Conservation (phyloP, 2,113 vertebrate species). For the Ifrita kowaldi region DNA sequence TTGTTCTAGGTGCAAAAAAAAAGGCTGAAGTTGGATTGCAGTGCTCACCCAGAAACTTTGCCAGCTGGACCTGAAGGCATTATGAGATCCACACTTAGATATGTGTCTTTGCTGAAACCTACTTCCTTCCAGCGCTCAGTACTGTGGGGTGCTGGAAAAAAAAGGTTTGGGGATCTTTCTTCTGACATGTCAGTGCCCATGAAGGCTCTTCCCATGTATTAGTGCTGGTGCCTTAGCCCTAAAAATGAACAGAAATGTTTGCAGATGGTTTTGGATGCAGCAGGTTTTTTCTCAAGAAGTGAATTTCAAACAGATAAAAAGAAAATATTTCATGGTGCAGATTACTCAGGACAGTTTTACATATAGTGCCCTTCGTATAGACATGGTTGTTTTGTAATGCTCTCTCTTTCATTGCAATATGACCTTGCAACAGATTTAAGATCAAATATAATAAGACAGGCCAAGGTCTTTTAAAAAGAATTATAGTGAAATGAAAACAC, state of each 20-base stretch:
- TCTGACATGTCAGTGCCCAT: neutral
- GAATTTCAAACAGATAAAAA: neutral
- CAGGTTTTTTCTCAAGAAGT: neutral
- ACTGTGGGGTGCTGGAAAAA: neutral
- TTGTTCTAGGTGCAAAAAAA: neutral
- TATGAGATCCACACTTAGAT: neutral
- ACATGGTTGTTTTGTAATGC: neutral
- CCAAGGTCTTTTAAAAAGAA: neutral
- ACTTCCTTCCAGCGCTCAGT: fast-evolving
- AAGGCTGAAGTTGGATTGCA: neutral
- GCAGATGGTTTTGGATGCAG: neutral
- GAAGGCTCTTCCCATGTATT: neutral
- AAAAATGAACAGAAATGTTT: neutral
- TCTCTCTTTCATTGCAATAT: neutral
- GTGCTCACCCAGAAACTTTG: neutral
- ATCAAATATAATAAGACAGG: neutral
- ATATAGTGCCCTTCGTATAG: neutral
- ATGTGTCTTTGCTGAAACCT: neutral
- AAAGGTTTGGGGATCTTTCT: neutral
- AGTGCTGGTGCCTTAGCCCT: constrained; percentile 32
- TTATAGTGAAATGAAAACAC: neutral
- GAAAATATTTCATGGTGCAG: neutral
- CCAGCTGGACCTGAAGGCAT: neutral
- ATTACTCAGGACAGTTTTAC: constrained; percentile 34
- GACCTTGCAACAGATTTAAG: neutral